Base-by-base conservation (phyloP, 2,113 vertebrate genomes). In the Girardinichthys multiradiatus region DNA sequence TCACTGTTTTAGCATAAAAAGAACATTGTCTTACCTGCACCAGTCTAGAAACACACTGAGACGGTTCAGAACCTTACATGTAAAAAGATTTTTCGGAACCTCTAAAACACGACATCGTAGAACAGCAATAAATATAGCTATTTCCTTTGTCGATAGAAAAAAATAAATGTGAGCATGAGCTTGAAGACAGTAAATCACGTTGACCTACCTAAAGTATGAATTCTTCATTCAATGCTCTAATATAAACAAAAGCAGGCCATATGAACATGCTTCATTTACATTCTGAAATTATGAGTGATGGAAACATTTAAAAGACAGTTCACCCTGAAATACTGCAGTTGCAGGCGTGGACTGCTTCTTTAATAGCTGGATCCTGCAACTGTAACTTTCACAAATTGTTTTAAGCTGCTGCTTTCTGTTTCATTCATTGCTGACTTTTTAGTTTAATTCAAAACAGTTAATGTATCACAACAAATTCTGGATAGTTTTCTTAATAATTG, bases 221-320 rank as follows among this genome's bases (percentile, higher is more conserved):
- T 74, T 87, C 77, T 87, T 91, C 77, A 24, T 87, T 76, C 80
- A 87, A 79, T 80, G 86, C 81, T 85, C 75, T 54, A 84, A 84
- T 76, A 88, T 71, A 85, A 91, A 87, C 67, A 65, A 90, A 88
- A 89, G 87, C 86, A 91, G 89, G 85, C 77, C 78, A 31, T 88
- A 86, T 72, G 68, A 87, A 83, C 88, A 91, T 93, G 92, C 91
- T 90, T 86, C 88, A 92, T 90, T 87, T 92, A 92, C 90, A 92
- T 92, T 92, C 87, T 90, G 74, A 89, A 57, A 87, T 59, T 71
- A 72, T 70, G 69, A 71, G 29, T 35, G 29, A 67, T 68, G 45
- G 48, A 76, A 42, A 70, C 31, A 39, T 4, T 26, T 78, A 14
- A 65, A 39, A n/a, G 66, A 30, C 14, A 10, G 15, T 29, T 21